Evolutionary conservation across 2,113 vertebrate genomes (phyloP), one percentile per base, ranked within the genome.

Genomic region (Ranitomeya variabilis): DNA sequence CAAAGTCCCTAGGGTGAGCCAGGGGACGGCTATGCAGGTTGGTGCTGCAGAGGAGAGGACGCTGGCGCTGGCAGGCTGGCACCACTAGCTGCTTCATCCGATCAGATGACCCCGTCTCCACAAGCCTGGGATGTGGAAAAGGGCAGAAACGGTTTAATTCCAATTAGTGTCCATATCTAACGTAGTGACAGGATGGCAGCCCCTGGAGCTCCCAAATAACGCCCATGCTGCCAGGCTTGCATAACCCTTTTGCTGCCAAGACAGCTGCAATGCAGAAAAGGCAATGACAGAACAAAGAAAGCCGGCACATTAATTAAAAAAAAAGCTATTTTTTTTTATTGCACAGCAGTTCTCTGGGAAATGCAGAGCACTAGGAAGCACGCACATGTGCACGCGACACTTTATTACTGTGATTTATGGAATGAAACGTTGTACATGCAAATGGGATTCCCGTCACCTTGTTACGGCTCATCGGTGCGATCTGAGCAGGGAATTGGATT

Each of bases 121-220:
- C 79, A 59, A n/a, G 18, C 26, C 54, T 81, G 64, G 31, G 64
- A 69, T 26, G 64, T 52, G 87, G n/a, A 26, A 77, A 83, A 88
- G 45, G 21, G 69, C 31, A 88, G 80, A 51, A 83, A 26, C 79
- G 4, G 86, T 73, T 81, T 82, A 54, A 74, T 73, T 83, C 66
- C 80, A 88, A 60, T 88, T 74, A 82, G 67, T 51, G 86, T 80
- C 60, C 60, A 62, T 88, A 60, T 55, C 82, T 88, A 88, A 83
- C 83, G 66, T 67, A 88, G 67, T 71, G 79, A 71, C 78, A 87
- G 86, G 64, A 80, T 59, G 64, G 66, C 80, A 83, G 54, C 51
- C 13, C 37, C 26, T 88, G 37, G 54, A 18, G 67, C 79, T 62
- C n/a, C 86, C 52, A 18, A 60, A 51, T 74, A 69, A 23, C 67